phyloP scores from a whole-genome alignment of 2,888 invertebrate species.

The Beris chalybata region DNA sequence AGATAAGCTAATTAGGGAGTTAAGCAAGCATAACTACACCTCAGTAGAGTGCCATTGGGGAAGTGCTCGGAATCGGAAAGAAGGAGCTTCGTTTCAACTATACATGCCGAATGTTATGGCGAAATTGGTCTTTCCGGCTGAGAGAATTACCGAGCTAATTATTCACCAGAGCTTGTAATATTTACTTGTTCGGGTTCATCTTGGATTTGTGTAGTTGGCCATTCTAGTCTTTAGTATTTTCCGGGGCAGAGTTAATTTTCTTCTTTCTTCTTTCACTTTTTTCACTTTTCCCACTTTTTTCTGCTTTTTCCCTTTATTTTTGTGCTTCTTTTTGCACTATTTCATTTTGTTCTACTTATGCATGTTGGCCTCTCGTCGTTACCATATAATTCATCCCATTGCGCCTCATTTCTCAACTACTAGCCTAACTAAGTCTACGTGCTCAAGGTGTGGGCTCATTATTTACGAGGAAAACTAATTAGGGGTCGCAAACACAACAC shows the following conservation, averaged over 20 bases:
- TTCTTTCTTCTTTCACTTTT: constrained; percentile 26
- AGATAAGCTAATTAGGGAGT: no score
- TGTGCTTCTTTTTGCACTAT: constrained; percentile 29
- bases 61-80: no score
- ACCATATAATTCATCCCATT: no score
- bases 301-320: constrained; percentile 22
- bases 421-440: constrained; percentile 18
- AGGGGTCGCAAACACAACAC: constrained; percentile 32
- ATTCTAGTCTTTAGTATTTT: no score
- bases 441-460: constrained; percentile 31
- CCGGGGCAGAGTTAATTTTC: constrained; percentile 19
- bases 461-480: constrained; percentile 36
- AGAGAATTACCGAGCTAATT: constrained; percentile 41
- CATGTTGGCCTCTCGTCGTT: constrained; percentile 33
- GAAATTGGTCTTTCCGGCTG: constrained; percentile 40
- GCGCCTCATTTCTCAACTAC: no score
- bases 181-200: constrained; percentile 18
- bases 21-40: no score
- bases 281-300: constrained; percentile 33
- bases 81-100: no score
- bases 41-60: no score
- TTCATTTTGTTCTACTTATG: constrained; percentile 35
- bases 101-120: constrained; percentile 34
- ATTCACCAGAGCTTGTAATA: constrained; percentile 36
- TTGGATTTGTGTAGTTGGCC: no score